Conservation (phyloP, 2,888 invertebrate species). For the Epinotia demarniana region DNA sequence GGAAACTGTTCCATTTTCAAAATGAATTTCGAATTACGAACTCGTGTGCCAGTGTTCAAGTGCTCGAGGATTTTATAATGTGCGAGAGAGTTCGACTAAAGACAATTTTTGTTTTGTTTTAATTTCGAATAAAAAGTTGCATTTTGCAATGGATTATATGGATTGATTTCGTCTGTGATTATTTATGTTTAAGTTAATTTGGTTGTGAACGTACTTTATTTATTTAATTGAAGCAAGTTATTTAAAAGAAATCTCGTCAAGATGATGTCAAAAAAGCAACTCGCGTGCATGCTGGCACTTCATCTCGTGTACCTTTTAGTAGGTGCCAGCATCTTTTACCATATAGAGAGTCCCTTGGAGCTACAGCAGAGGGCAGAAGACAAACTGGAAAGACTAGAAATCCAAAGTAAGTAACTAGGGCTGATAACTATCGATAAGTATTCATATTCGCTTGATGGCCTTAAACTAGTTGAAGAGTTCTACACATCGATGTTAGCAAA, state of each 20-base stretch:
- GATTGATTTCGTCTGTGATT: constrained; percentile 40
- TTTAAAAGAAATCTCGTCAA: constrained; percentile 68
- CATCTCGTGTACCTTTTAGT: constrained; percentile 91
- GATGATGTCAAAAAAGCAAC: constrained; percentile 92
- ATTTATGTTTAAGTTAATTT: constrained; percentile 39
- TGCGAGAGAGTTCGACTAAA: constrained; percentile 40
- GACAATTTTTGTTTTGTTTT: constrained; percentile 3
- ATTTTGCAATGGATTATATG: constrained; percentile 36
- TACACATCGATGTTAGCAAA: constrained; percentile 36
- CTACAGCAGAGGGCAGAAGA: constrained; percentile 84
- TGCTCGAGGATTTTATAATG: constrained; percentile 38
- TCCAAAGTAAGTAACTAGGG: constrained; percentile 86
- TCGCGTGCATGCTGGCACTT: constrained; percentile 89
- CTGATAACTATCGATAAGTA: constrained; percentile 42
- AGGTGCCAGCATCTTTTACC: constrained; percentile 94
- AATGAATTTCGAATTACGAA: constrained; percentile 40
- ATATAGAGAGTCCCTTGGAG: constrained; percentile 91
- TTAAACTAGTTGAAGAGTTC: constrained; percentile 39
- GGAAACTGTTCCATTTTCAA: constrained; percentile 64
- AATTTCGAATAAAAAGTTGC: constrained; percentile 10
- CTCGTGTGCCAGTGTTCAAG: constrained; percentile 42
- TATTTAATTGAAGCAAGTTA: constrained; percentile 46
- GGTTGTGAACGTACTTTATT: constrained; percentile 46
- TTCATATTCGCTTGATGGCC: constrained; percentile 46
- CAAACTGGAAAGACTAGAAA: constrained; percentile 86